These are phyloP conservation scores for Neodiprion fabricii DNA, from an alignment of 1,140 invertebrate species.

Conservation along the genomic window DNA sequence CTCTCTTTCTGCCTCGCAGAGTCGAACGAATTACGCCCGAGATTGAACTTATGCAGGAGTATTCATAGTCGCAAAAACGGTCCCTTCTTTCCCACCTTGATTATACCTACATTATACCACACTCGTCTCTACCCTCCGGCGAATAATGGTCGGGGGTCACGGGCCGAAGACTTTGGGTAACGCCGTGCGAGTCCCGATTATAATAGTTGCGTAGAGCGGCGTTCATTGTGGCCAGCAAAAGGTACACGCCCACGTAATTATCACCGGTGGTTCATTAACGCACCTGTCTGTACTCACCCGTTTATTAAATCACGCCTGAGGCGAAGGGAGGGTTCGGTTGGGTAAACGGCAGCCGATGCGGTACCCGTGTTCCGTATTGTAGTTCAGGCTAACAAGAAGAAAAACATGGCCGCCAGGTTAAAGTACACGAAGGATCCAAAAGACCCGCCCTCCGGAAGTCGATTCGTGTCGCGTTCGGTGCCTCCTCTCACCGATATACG, in stretches of 20 bases:
- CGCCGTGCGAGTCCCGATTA: too few relatives aligned
- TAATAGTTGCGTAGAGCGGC: too few relatives aligned
- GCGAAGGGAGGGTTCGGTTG: background rate
- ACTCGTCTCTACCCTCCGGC: too few relatives aligned
- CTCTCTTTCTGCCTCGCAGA: constrained; percentile 4
- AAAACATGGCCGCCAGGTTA: constrained; percentile 36
- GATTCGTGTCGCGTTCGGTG: constrained; percentile 40
- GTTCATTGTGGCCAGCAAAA: background rate
- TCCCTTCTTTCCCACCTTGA: too few relatives aligned
- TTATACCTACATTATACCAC: too few relatives aligned
- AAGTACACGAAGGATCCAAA: constrained; percentile 35
- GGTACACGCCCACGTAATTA: background rate
- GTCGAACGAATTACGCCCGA: background rate
- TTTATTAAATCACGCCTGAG: background rate
- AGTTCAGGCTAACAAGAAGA: constrained; percentile 12
- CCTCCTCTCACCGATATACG: constrained; percentile 16
- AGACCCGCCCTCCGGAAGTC: constrained; percentile 53
- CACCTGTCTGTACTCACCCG: background rate
- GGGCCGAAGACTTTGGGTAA: too few relatives aligned
- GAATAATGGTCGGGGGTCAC: too few relatives aligned
- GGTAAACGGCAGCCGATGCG: background rate
- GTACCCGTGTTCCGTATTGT: background rate
- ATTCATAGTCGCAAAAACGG: too few relatives aligned
- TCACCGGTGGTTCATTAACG: background rate
- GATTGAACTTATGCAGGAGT: background rate